Conservation (phyloP, 2,113 vertebrate genomes). For the Cyanistes caeruleus region DNA sequence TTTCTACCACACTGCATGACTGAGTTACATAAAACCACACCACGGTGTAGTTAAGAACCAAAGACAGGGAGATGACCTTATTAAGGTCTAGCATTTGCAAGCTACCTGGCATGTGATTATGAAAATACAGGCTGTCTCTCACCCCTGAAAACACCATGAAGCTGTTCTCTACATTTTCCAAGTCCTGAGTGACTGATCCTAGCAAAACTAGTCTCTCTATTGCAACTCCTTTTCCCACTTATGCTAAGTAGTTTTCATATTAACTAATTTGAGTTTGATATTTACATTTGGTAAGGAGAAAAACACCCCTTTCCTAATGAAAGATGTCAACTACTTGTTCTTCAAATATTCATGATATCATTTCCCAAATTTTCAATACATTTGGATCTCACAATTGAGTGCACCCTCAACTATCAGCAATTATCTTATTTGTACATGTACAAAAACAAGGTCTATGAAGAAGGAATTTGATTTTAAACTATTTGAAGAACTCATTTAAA, state of each 20-base stretch:
- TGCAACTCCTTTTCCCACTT: neutral
- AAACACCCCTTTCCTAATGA: neutral
- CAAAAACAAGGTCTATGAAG: neutral
- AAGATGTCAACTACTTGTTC: neutral
- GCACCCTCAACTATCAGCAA: neutral
- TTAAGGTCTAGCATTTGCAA: neutral
- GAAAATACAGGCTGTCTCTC: neutral
- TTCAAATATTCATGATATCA: neutral
- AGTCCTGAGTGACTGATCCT: neutral
- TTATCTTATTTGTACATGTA: neutral
- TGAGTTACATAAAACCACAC: neutral
- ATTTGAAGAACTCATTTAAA: neutral
- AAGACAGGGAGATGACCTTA: neutral
- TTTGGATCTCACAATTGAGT: neutral
- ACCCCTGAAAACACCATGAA: neutral
- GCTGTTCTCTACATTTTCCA: neutral
- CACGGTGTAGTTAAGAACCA: neutral
- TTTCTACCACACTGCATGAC: neutral
- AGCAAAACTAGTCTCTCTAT: neutral
- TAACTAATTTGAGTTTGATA: neutral
- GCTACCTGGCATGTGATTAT: neutral
- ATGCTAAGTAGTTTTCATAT: neutral
- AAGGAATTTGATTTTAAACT: neutral
- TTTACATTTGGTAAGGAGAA: neutral
- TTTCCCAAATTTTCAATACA: neutral